Conservation (phyloP, 1,140 invertebrate species). For the Tetragnatha versicolor region DNA sequence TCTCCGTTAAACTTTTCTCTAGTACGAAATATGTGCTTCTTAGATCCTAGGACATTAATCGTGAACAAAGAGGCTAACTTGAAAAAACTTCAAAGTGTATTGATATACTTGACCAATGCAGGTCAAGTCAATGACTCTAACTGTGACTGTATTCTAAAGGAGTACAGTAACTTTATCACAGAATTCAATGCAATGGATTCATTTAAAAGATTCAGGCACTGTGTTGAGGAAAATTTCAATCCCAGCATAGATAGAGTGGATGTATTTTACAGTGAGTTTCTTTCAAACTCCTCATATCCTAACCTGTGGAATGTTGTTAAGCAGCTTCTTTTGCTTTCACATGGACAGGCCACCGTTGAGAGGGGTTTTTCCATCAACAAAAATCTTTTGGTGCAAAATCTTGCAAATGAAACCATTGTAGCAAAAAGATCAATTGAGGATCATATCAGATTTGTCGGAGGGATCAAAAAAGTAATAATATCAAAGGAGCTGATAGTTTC, state of each 20-base stretch:
- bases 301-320: neutral
- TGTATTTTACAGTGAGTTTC: slow-evolving; percentile 1
- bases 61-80: neutral
- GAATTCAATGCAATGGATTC: neutral
- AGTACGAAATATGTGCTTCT: neutral
- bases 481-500: neutral
- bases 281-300: neutral
- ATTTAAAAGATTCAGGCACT: neutral
- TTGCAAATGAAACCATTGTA: neutral
- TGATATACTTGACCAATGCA: slow-evolving; percentile 2
- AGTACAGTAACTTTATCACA: neutral
- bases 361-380: neutral
- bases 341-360: neutral
- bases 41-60: neutral
- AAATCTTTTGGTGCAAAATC: neutral
- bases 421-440: neutral
- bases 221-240: neutral
- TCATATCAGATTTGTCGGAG: slow-evolving; percentile 5
- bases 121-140: neutral
- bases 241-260: neutral
- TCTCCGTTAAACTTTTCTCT: neutral
- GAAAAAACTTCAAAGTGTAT: neutral
- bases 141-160: neutral
- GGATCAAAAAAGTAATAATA: neutral
- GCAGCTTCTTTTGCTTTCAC: neutral